A percentile compares a stretch with the other conserved stretches of the same genome.
phyloP scores from a whole-genome alignment of 2,888 invertebrate species.

The Calliphora vomitoria region DNA sequence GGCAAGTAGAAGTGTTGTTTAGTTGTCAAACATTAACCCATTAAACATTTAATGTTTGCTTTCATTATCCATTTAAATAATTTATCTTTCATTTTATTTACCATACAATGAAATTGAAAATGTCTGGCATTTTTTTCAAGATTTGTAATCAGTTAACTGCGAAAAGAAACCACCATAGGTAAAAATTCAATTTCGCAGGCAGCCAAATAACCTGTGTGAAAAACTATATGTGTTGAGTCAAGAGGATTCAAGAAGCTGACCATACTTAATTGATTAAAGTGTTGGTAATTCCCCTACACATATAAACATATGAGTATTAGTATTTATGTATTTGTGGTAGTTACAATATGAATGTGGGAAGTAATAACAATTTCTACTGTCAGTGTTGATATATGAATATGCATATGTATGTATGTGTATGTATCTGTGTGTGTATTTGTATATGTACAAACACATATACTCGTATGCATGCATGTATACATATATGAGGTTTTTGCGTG shows the following conservation, averaged over 20 bases:
- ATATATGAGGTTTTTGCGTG: not conserved
- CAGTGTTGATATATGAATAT: not conserved
- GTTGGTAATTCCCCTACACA: conserved; percentile 3
- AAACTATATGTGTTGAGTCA: not conserved
- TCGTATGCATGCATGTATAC: not conserved
- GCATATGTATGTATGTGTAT: not conserved
- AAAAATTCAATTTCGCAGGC: no score
- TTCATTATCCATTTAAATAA: no score
- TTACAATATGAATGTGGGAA: not conserved
- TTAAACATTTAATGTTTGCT: no score
- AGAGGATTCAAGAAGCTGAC: not conserved
- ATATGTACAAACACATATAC: no score
- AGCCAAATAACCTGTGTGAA: not conserved
- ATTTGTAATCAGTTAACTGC: no score
- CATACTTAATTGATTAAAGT: conserved; percentile 2
- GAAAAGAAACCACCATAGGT: no score
- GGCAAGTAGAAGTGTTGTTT: no score
- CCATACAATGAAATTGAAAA: no score
- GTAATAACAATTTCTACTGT: not conserved
- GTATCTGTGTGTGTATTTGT: no score
- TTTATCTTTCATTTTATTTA: no score
- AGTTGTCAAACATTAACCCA: no score
- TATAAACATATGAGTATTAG: not conserved
- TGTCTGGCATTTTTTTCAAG: no score
- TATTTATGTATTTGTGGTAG: not conserved